A percentile compares a stretch with the other conserved stretches of the same genome.
Conservation (phyloP, 2,113 vertebrate species). For the Periophthalmodon schlosseri region DNA sequence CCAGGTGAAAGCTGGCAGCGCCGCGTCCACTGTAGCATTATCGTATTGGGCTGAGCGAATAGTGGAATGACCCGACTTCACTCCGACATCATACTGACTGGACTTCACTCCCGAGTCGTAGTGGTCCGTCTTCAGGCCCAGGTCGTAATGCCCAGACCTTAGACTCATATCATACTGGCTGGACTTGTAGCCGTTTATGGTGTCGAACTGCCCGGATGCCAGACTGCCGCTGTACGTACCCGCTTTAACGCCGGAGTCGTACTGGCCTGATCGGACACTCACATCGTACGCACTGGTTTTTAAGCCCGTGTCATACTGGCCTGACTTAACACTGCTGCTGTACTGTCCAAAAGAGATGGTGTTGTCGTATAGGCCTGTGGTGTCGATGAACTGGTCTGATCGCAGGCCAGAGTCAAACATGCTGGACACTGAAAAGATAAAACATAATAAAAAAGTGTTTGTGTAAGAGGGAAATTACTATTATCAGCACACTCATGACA, state of each 20-base stretch:
- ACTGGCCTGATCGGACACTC: constrained; percentile 31
- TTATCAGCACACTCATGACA: too few relatives aligned
- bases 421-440: constrained; percentile 39
- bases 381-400: constrained; percentile 18
- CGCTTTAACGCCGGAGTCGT: constrained; percentile 22
- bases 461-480: too few relatives aligned
- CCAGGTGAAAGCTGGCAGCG: constrained; percentile 63
- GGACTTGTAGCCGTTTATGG: constrained; percentile 11
- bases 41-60: constrained; percentile 6
- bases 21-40: constrained; percentile 49
- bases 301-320: constrained; percentile 12
- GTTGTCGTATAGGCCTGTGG: constrained; percentile 11
- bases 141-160: constrained; percentile 32
- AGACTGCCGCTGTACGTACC: constrained; percentile 3
- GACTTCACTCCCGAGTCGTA: constrained; percentile 23
- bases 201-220: constrained; percentile 21
- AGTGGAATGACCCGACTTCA: constrained; percentile 8
- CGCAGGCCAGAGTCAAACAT: constrained; percentile 29
- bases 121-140: constrained; percentile 10
- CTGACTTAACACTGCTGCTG: constrained; percentile 25
- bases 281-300: neutral
- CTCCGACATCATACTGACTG: constrained; percentile 20
- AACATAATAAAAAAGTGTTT: neutral
- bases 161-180: constrained; percentile 24
- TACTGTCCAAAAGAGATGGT: constrained; percentile 21